Base-by-base conservation (phyloP, 2,113 vertebrate genomes). In the Ammospiza caudacuta region DNA sequence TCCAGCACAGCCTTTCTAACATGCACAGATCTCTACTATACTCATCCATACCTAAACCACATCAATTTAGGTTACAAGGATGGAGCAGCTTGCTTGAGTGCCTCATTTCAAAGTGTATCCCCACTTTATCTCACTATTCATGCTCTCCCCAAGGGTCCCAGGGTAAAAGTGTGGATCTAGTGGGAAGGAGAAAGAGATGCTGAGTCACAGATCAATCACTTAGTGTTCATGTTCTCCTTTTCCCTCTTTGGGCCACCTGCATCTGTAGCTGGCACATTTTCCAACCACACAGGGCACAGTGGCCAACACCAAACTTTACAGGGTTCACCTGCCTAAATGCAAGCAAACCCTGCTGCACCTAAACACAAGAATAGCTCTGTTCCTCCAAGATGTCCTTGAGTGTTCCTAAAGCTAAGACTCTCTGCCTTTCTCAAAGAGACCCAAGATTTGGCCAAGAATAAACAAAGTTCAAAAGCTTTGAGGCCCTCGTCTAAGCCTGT, bases 21-120 rank as follows among this genome's bases (percentile, higher is more conserved):
- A 0, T 27, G 6, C 27, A 55, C 0, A 0, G 25, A 7, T 57
- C 23, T 91, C 14, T 58, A 7, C 22, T 44, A 3, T 29, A 24
- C 1, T 61, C 33, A 43, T 44, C 35, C 5, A 15, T 46, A 74
- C 11, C 12, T 57, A 59, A 61, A 83, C 5, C 33, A 49, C 9
- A 17, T 14, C 15, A 66, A 69, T 80, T 79, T 54, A 69, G 31
- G 17, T 3, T 68, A 66, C 47, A 79, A 68, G 11, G 10, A 61
- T 29, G 6, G 27, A 64, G 6, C 12, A 5, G 3, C 3, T 64
- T 64, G 9, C 21, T 44, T 19, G 33, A 78, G 12, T n/a, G n/a
- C 24, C 5, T 67, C 19, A 61, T 86, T 92, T 88, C 44, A 83
- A 72, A 82, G 31, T 9, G 4, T 46, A 18, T 79, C 11, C 9